Evolutionary conservation across 2,113 vertebrate genomes (phyloP), one percentile per base, ranked within the genome.

Genomic region (Arvicanthis niloticus): DNA sequence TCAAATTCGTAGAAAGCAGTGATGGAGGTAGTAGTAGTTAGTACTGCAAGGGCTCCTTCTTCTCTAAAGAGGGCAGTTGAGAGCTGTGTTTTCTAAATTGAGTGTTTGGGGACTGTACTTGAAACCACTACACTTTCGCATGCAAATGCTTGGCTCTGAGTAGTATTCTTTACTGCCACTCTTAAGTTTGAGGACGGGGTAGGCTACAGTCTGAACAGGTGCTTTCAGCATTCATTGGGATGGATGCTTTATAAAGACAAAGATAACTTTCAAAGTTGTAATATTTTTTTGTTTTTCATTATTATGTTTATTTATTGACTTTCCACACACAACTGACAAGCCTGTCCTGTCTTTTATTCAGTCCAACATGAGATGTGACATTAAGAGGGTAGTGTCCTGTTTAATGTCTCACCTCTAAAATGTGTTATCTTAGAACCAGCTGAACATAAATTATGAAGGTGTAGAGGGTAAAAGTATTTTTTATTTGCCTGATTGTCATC

Each of bases 231-330:
- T 91, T 96, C 85, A 12, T 89, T 91, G 21, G 8, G 40, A 90
- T 95, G 88, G 84, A 95, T n/a, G 22, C 60, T 97, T 96, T 92
- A 81, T 91, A 92, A 94, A 96, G 67, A 80, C 34, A 92, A 91
- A 87, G 88, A 40, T 95, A 70, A 93, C 91, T 96, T 95, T 97
- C 37, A 97, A 62, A 96, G 76, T 31, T 17, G 91, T 95, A 89
- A 45, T 51, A 51, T 51, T 51, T 10, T 11, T 51, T 51, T 51
- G 51, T 11, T 51, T 51, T 51, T 51, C 51, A 51, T 51, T 51
- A 51, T 51, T 51, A 51, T 10, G 51, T 51, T 51, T 51, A 51
- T 51, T 51, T 51, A 51, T 51, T 51, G 51, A 51, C 51, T 51
- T 51, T 51, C 51, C 51, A 51, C 51, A 51, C 51, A 51, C 51